Evolutionary conservation across 2,113 vertebrate species (phyloP).

Genomic region (Cephalopterus ornatus): DNA sequence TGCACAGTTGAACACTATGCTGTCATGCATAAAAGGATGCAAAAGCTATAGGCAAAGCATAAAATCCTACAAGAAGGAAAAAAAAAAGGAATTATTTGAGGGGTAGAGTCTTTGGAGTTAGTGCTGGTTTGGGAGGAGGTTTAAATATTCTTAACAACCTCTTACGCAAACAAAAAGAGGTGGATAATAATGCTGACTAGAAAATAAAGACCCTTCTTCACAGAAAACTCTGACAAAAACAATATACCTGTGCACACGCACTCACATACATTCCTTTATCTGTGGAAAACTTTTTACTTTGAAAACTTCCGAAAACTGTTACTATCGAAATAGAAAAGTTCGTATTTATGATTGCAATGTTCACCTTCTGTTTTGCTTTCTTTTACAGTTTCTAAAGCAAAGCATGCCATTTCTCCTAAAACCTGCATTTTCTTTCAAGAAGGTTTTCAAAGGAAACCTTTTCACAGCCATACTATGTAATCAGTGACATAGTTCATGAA

Average conservation of each 20-base stretch:
- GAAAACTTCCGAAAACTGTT: not conserved
- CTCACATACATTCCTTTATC: not conserved
- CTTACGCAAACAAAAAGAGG: constrained; percentile 15
- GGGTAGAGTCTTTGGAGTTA: not conserved
- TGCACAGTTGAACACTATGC: rapidly evolving
- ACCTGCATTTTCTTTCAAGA: not conserved
- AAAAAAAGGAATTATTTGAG: not conserved
- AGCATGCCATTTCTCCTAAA: not conserved
- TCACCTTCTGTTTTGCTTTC: constrained; percentile 4
- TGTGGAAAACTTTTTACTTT: not conserved
- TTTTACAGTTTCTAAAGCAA: not conserved
- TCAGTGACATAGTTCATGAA: not conserved
- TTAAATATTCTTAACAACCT: constrained; percentile 34
- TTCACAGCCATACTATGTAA: not conserved
- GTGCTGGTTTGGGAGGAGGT: not conserved
- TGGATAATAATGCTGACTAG: not conserved
- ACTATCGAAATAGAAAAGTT: not conserved
- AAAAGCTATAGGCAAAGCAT: not conserved
- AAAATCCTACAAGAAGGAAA: not conserved
- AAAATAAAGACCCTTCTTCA: constrained; percentile 9
- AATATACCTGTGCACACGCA: not conserved
- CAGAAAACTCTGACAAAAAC: not conserved
- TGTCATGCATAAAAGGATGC: not conserved
- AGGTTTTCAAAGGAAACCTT: not conserved
- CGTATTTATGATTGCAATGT: not conserved